Evolutionary conservation across 1,140 invertebrate genomes (phyloP).

Genomic region (Myzus persicae): DNA sequence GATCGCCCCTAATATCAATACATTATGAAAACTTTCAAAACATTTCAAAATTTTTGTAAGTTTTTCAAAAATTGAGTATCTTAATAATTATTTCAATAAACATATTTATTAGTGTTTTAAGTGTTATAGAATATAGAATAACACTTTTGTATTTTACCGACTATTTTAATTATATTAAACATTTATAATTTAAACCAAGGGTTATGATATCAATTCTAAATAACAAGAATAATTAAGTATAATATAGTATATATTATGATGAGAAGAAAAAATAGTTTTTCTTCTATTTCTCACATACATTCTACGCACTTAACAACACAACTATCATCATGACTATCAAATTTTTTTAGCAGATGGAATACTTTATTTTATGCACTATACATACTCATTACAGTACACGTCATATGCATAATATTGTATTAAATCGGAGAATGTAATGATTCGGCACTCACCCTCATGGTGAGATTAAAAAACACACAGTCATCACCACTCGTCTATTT

Average conservation of each 20-base stretch:
- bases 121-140: neutral
- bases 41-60: neutral
- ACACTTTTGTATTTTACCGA: neutral
- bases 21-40: too few relatives aligned
- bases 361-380: neutral
- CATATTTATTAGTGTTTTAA: neutral
- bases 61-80: neutral
- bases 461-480: neutral
- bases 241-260: too few relatives aligned
- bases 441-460: neutral
- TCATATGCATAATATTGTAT: neutral
- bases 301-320: too few relatives aligned
- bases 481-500: neutral
- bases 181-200: too few relatives aligned
- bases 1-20: too few relatives aligned
- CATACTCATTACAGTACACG: neutral
- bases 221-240: too few relatives aligned
- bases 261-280: too few relatives aligned
- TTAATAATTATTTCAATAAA: neutral
- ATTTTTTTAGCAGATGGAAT: too few relatives aligned
- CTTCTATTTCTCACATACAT: too few relatives aligned
- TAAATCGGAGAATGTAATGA: neutral
- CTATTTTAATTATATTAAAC: neutral
- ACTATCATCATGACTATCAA: too few relatives aligned
- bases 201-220: too few relatives aligned